Evolutionary conservation across 2,797 vertebrate species (phyloP).

Genomic region (Poliocrania exsul): DNA sequence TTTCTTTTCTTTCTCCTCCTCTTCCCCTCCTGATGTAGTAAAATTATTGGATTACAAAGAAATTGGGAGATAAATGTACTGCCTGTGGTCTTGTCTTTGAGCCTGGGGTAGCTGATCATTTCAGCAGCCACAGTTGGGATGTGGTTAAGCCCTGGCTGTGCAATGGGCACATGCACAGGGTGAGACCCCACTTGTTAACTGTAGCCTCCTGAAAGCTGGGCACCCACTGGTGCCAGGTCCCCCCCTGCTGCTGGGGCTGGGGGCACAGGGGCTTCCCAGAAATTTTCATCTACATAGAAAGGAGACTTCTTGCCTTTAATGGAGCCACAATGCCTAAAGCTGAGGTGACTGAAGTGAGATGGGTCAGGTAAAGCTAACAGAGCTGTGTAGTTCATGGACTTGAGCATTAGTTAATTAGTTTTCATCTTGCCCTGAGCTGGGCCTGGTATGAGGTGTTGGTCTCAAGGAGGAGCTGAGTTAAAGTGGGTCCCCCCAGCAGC

Average conservation of each 20-base stretch:
- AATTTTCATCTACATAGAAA: neutral
- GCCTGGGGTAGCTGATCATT: neutral
- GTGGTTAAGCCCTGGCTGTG: neutral
- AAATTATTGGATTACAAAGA: neutral
- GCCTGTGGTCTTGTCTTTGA: neutral
- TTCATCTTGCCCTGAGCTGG: neutral
- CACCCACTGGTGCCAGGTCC: neutral
- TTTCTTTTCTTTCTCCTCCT: slow-evolving; percentile 60
- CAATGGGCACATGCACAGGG: neutral
- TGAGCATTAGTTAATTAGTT: neutral
- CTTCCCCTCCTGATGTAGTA: neutral
- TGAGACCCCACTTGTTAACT: neutral
- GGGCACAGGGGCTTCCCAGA: neutral
- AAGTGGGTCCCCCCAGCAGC: neutral
- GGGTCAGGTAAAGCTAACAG: neutral
- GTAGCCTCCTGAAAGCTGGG: neutral
- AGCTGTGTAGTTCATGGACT: neutral
- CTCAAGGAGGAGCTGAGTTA: neutral
- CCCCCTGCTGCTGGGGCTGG: fast-evolving
- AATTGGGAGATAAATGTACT: neutral
- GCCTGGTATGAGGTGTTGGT: neutral
- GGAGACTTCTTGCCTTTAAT: neutral
- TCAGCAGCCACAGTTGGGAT: neutral
- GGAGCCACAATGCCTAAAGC: neutral
- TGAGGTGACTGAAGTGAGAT: neutral